A percentile compares a stretch with the other conserved stretches of the same genome.
phyloP scores from a whole-genome alignment of 2,113 vertebrate genomes.

The Tenebrosternarchus preto region DNA sequence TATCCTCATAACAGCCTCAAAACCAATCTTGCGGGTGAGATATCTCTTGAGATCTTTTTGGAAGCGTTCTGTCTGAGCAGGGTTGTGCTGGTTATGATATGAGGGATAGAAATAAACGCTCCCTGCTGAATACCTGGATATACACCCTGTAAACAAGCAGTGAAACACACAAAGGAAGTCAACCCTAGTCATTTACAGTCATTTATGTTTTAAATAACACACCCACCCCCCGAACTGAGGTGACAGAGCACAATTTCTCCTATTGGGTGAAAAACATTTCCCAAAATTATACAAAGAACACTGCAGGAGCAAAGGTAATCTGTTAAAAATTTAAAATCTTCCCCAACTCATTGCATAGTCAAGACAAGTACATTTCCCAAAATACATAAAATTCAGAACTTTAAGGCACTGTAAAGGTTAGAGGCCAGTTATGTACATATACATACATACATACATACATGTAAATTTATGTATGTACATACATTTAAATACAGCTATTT shows the following conservation, averaged over 20 bases:
- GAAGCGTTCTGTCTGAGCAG: conserved; percentile 87
- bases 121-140: conserved; percentile 94
- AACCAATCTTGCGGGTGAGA: conserved; percentile 92
- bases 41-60: conserved; percentile 93
- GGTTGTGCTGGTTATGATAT: conserved; percentile 91
- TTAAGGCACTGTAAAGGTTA: too few species aligned
- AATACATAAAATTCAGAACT: too few species aligned
- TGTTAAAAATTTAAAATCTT: too few species aligned
- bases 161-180: neutral
- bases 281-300: too few species aligned
- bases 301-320: too few species aligned
- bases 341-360: too few species aligned
- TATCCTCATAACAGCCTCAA: conserved; percentile 98
- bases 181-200: neutral
- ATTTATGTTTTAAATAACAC: neutral
- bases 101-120: conserved; percentile 92
- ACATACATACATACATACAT: neutral
- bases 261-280: too few species aligned
- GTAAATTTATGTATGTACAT: neutral
- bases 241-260: too few species aligned
- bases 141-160: conserved; percentile 80
- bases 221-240: too few species aligned
- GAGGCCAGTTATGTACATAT: neutral
- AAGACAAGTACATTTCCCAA: too few species aligned
- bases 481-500: neutral